A percentile compares a stretch with the other conserved stretches of the same genome.
Evolutionary conservation across 2,888 invertebrate species (phyloP).

Genomic region (Drosophila melanosoma): DNA sequence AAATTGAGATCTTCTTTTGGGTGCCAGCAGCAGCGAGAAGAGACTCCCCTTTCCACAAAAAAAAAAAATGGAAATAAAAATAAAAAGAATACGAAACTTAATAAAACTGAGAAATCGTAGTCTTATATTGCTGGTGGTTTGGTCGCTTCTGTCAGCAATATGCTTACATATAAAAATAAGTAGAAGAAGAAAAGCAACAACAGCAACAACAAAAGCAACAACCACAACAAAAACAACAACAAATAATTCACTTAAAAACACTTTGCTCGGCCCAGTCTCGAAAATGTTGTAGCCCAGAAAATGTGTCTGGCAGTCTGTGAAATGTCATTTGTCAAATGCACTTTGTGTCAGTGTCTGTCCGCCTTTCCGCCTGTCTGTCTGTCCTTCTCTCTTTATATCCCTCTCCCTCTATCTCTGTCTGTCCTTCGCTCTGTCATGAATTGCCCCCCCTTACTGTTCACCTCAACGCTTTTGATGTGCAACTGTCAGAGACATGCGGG

Average conservation of each 20-base stretch:
- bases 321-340: conserved; percentile 84
- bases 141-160: conserved; percentile 20
- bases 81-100: conserved; percentile 39
- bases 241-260: conserved; percentile 76
- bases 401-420: conserved; percentile 27
- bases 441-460: conserved; percentile 5
- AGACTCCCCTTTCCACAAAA: not conserved
- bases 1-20: conserved; percentile 83
- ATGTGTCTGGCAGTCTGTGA: conserved; percentile 81
- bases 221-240: conserved; percentile 47
- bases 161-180: conserved; percentile 3
- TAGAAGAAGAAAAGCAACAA: conserved; percentile 14
- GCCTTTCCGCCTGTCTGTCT: conserved; percentile 6
- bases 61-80: not conserved
- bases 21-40: conserved; percentile 35
- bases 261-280: conserved; percentile 65
- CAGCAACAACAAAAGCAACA: not conserved
- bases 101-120: conserved; percentile 70
- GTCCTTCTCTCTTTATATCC: conserved; percentile 8
- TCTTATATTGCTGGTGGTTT: conserved; percentile 6
- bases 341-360: conserved; percentile 69
- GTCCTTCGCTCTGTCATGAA: conserved; percentile 22
- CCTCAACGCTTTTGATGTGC: conserved; percentile 63
- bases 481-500: conserved; percentile 76
- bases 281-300: conserved; percentile 54